Evolutionary conservation across 2,113 vertebrate species (phyloP).

Genomic region (Picathartes gymnocephalus): DNA sequence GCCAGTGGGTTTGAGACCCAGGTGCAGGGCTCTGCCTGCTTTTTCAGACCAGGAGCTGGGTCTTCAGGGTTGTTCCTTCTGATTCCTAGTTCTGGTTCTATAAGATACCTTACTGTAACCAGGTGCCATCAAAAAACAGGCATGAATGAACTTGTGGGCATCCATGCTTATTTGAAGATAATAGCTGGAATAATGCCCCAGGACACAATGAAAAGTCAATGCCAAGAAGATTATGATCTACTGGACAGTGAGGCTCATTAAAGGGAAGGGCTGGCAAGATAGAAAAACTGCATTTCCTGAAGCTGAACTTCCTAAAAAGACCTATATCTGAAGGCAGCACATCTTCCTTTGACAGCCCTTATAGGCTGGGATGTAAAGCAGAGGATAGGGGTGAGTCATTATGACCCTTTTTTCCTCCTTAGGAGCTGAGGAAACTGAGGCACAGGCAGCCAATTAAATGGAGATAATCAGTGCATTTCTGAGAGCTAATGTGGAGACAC

Average conservation of each 20-base stretch:
- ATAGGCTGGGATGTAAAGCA: neutral
- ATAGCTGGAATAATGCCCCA: neutral
- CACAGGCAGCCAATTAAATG: constrained; percentile 29
- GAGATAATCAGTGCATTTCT: constrained; percentile 43
- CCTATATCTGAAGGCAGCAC: neutral
- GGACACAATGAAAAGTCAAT: neutral
- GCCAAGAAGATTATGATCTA: constrained; percentile 19
- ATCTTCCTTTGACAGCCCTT: neutral
- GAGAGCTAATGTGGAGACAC: neutral
- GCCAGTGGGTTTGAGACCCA: neutral
- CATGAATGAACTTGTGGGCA: neutral
- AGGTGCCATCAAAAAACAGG: neutral
- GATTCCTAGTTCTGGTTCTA: neutral
- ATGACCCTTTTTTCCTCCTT: neutral
- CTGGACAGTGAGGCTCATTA: neutral
- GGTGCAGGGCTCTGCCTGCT: neutral
- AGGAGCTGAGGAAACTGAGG: constrained; percentile 48
- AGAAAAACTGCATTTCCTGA: constrained; percentile 2
- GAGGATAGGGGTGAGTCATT: neutral
- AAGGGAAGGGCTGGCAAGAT: neutral
- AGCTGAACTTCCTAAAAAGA: neutral
- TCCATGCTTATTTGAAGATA: neutral
- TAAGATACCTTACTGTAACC: neutral
- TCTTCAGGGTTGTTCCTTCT: neutral
- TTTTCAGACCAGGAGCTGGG: neutral